These are phyloP conservation scores for Falco peregrinus DNA, from an alignment of 2,797 vertebrate genomes.

Conservation along the genomic window DNA sequence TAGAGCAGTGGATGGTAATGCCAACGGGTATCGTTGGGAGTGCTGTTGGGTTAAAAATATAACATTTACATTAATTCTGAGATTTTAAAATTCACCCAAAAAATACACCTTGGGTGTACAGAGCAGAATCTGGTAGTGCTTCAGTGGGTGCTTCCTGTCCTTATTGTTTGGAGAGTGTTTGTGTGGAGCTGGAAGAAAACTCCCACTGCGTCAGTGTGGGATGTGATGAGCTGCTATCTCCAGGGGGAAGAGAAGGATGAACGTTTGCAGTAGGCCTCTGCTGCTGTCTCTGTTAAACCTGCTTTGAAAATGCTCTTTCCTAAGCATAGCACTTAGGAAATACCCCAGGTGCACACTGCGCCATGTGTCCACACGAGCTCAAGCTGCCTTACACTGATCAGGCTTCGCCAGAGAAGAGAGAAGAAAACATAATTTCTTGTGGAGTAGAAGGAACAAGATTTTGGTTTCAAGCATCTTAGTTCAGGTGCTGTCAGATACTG, in stretches of 20 bases:
- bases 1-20: neutral
- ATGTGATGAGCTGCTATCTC: neutral
- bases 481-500: neutral
- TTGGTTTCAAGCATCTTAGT: neutral
- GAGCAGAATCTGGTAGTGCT: neutral
- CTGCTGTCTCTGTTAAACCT: neutral
- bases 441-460: neutral
- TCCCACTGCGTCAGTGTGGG: fast-evolving
- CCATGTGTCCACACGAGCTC: neutral
- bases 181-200: neutral
- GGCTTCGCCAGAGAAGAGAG: neutral
- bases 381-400: neutral
- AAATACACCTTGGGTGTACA: neutral
- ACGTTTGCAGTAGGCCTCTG: neutral
- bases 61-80: neutral
- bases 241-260: no score
- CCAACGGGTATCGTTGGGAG: neutral
- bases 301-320: neutral
- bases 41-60: fast-evolving
- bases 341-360: fast-evolving
- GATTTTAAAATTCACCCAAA: neutral
- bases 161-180: neutral
- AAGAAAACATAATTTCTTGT: neutral
- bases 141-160: neutral
- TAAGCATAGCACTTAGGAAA: neutral